Evolutionary conservation across 2,797 vertebrate species (phyloP).

Genomic region (Falco berigora): DNA sequence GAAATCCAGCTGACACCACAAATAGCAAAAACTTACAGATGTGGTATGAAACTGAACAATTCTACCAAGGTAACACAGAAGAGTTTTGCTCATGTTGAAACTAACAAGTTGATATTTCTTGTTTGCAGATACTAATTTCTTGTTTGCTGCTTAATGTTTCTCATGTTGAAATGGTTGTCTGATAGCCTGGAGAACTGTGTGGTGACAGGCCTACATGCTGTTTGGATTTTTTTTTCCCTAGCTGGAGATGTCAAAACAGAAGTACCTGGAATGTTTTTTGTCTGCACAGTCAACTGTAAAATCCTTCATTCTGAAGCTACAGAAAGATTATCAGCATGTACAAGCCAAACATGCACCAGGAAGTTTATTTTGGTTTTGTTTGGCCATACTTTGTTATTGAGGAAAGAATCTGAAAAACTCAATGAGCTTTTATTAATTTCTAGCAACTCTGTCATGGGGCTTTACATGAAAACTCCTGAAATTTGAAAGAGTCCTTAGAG

Average conservation of each 20-base stretch:
- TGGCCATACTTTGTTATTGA: not conserved
- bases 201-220: not conserved
- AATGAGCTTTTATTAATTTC: not conserved
- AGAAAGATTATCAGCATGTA: not conserved
- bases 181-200: not conserved
- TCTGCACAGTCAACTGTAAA: not conserved
- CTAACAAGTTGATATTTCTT: not conserved
- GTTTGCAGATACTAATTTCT: not conserved
- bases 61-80: constrained; percentile 79
- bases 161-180: not conserved
- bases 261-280: not conserved
- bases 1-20: constrained; percentile 89
- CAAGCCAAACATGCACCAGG: not conserved
- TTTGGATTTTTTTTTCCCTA: not conserved
- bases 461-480: not conserved
- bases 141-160: not conserved
- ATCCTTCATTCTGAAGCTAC: not conserved
- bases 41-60: constrained; percentile 89
- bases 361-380: not conserved
- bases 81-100: not conserved
- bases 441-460: not conserved
- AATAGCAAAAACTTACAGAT: constrained; percentile 86
- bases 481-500: not conserved
- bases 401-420: not conserved
- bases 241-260: not conserved